Conservation (phyloP, 2,797 vertebrate genomes). For the Columba guinea region DNA sequence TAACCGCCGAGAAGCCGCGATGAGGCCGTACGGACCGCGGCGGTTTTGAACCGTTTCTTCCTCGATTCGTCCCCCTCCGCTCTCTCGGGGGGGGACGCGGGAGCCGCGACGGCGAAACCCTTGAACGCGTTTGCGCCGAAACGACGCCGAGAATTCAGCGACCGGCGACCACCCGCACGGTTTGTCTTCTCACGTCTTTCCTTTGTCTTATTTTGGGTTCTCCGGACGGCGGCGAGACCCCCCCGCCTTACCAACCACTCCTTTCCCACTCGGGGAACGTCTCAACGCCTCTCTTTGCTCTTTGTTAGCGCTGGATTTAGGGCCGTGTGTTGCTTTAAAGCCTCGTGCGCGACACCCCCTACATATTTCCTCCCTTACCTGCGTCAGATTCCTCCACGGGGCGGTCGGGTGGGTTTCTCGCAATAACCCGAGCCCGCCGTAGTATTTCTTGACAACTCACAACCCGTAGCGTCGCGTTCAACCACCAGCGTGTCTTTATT, state of each 20-base stretch:
- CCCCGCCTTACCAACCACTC: not conserved
- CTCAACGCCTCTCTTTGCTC: not conserved
- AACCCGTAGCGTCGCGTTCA: not conserved
- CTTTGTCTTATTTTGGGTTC: not conserved
- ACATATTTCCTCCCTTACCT: not conserved
- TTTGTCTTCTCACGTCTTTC: not conserved
- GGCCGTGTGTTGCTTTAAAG: not conserved
- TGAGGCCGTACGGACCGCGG: not conserved
- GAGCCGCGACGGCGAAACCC: not conserved
- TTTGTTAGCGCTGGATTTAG: not conserved
- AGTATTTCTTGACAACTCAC: not conserved
- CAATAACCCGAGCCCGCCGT: not conserved
- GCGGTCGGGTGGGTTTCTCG: not conserved
- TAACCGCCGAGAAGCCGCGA: not conserved
- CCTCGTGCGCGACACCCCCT: not conserved
- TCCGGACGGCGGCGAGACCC: not conserved
- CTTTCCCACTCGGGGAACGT: not conserved
- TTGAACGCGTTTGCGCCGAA: not conserved
- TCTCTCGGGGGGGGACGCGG: too few species aligned
- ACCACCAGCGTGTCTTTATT: not conserved
- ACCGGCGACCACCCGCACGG: not conserved
- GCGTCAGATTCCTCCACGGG: not conserved
- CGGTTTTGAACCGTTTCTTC: not conserved
- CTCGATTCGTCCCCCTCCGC: not conserved
- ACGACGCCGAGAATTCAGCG: not conserved